phyloP scores from a whole-genome alignment of 2,888 invertebrate species.

The Andrena marginata region DNA sequence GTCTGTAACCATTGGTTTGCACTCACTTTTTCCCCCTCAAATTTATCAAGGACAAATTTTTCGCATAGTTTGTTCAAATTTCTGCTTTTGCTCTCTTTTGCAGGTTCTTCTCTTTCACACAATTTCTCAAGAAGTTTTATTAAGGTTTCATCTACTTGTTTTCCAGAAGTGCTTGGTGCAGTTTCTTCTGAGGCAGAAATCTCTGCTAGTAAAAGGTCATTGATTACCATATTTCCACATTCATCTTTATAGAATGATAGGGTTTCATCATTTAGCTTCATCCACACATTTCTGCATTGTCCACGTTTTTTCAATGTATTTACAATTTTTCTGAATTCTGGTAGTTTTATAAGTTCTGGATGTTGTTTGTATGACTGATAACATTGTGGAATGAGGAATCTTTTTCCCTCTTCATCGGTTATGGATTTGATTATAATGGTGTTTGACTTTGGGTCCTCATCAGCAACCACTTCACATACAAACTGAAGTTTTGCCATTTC shows the following conservation, averaged over 20 bases:
- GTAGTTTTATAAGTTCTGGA: constrained; percentile 2
- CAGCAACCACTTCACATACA: not conserved
- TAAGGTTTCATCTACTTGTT: constrained; percentile 2
- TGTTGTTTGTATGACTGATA: not conserved
- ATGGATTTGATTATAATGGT: not conserved
- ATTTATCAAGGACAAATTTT: not conserved
- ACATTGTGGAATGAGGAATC: not conserved
- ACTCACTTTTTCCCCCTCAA: not conserved
- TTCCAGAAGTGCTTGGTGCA: not conserved
- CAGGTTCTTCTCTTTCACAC: not conserved
- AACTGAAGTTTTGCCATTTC: not conserved
- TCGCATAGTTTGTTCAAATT: not conserved
- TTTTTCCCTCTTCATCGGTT: not conserved
- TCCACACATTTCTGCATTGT: not conserved
- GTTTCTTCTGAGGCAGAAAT: not conserved
- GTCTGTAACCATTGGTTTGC: not conserved
- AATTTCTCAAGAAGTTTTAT: not conserved
- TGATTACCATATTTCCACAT: not conserved
- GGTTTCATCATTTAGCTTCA: not conserved
- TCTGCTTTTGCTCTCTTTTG: not conserved
- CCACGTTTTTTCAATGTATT: not conserved
- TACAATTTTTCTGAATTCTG: not conserved
- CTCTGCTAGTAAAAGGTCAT: not conserved
- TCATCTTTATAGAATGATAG: not conserved
- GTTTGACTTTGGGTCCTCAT: not conserved